Evolutionary conservation across 2,888 invertebrate genomes (phyloP), one percentile per base, ranked within the genome.

Genomic region (Pyrgus malvae): DNA sequence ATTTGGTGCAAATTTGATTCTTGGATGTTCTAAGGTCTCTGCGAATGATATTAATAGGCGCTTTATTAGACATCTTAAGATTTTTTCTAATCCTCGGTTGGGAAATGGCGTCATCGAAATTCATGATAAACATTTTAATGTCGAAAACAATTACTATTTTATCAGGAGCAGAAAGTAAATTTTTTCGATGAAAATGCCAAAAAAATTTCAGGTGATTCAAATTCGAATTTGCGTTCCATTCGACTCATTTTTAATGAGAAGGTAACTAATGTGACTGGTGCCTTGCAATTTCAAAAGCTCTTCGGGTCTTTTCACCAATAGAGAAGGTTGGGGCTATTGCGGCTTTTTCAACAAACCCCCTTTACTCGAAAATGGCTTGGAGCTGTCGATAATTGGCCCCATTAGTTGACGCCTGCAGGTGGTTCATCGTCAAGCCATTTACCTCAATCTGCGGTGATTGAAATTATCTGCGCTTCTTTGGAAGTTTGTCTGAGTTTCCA

Each of bases 361-460:
- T 35, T 51, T 65, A 73, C n/a, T n/a, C 70, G 76, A 74, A 83
- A 83, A 85, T 83, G 76, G 78, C 65, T 74, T 70, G 67, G 73
- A 74, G 69, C 74, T 73, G 69, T 70, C 79, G 77, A 82, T 87
- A 87, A 88, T 86, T 85, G 82, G 74, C 62, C 70, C 83, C 80
- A 86, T 86, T 85, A 86, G 74, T 64, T 70, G 73, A 64, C 71
- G 71, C 70, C 73, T 76, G 74, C 81, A 84, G 80, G 81, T 80
- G 77, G 76, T 73, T 58, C 17, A 40, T 25, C 51, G 23, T 35
- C 25, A 29, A 31, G 12, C 38, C 31, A 12, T 54, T 54, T 29
- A 29, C 11, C 16, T 45, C 19, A 44, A 53, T 37, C 29, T 45
- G 19, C 17, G 25, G 6, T 25, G 35, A 25, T 35, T 49, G 33